Evolutionary conservation across 2,888 invertebrate species (phyloP).

Genomic region (Tetrapedia diversipes): DNA sequence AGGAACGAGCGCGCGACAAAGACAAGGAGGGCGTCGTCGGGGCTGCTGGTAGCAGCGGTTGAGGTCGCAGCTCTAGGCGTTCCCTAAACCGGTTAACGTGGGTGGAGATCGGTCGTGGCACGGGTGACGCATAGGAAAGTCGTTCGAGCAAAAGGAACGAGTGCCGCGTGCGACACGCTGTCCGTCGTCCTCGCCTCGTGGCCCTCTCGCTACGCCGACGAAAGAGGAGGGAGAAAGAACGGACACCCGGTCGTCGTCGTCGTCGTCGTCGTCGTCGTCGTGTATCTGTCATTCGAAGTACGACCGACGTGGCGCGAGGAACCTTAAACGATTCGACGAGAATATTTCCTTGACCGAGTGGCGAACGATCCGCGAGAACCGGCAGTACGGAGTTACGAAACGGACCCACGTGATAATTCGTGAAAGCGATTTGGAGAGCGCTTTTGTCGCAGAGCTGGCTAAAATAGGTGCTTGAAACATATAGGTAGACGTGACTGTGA

Average conservation of each 20-base stretch:
- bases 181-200: conserved; percentile 49
- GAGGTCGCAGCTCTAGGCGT: conserved; percentile 42
- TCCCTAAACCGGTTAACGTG: conserved; percentile 59
- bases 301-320: conserved; percentile 67
- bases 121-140: conserved; percentile 70
- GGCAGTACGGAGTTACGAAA: conserved; percentile 7
- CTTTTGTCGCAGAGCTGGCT: conserved; percentile 29
- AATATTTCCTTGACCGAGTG: conserved; percentile 21
- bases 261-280: no score
- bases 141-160: conserved; percentile 51
- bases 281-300: conserved; percentile 73
- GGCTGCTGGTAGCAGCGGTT: conserved; percentile 8
- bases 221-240: conserved; percentile 46
- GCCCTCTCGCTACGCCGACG: conserved; percentile 24
- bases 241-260: conserved; percentile 50
- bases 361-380: conserved; percentile 3
- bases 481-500: no score
- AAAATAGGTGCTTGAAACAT: no score
- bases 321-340: conserved; percentile 49
- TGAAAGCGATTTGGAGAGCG: conserved; percentile 34
- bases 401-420: conserved; percentile 39
- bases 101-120: conserved; percentile 66
- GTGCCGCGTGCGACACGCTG: conserved; percentile 39
- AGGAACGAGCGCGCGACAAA: neutral
- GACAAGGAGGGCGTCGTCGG: conserved; percentile 1